Evolutionary conservation across 2,797 vertebrate genomes (phyloP), one percentile per base, ranked within the genome.

Genomic region (Arrhamphus sclerolepis): DNA sequence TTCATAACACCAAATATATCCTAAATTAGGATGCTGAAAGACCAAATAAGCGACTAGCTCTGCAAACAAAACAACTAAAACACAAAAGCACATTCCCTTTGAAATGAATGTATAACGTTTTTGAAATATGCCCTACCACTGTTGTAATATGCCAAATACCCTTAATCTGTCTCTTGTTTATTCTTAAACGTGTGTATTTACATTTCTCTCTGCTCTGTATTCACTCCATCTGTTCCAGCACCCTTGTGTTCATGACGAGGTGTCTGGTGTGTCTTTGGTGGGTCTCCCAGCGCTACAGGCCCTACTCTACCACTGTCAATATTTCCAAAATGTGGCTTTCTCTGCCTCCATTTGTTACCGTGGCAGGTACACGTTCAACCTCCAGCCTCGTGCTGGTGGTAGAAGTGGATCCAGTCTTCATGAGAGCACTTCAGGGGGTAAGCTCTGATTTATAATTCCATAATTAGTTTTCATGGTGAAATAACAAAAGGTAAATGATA

Each of bases 171-270:
- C 16, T 46, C 11, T 34, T 7, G 6, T 50, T 56, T 54, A 4
- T 44, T 16, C 14, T 54, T 39, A 6, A 17, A 24, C 10, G 3
- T n/a, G 10, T 18, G 9, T n/a, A 17, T 41, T 38, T 19, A 4
- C 19, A 21, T 14, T 38, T 38, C 16, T 22, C 9, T 11, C 17
- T 28, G 28, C 61, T 40, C 14, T 31, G 2, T 7, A 17, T 46
- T 40, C 7, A 43, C 20, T 47, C 31, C 13, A 9, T n/a, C 42
- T 56, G 34, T 18, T 72, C 2, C 63, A 99, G 97, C 95, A 95
- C 29, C 96, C 94, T 0, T 95, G 93, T 87, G 95, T 99, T 43
- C 94, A 97, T 0, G 96, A 98, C 69, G 96, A 98, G 79, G 94
- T 94, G 48, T 94, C 95, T 5, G 95, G 94, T 7, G 53, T 96